Evolutionary conservation across 2,797 vertebrate genomes (phyloP).

Genomic region (Masticophis lateralis): DNA sequence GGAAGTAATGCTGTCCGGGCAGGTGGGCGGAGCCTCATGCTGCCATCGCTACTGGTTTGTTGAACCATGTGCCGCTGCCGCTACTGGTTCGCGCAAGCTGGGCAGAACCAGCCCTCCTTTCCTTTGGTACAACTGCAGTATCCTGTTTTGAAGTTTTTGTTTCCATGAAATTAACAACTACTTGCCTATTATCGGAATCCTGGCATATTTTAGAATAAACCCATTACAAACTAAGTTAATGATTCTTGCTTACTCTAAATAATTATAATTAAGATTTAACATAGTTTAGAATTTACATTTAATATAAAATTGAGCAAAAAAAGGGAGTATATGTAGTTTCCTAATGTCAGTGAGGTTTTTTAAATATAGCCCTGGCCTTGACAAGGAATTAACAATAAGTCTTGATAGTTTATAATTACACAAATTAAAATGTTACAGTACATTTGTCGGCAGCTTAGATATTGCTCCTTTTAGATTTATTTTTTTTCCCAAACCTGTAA

Average conservation of each 20-base stretch:
- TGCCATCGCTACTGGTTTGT: no score
- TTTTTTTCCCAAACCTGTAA: background rate
- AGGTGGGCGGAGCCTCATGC: no score
- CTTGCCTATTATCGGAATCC: background rate
- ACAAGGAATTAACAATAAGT: background rate
- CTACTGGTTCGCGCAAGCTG: no score
- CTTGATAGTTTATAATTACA: background rate
- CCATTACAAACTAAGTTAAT: background rate
- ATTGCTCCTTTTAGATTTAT: background rate
- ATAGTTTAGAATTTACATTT: background rate
- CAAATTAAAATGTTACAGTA: background rate
- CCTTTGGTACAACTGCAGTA: background rate
- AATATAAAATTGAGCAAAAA: background rate
- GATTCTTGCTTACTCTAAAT: background rate
- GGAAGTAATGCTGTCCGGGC: no score
- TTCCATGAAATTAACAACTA: background rate
- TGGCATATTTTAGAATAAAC: background rate
- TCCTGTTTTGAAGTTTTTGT: background rate
- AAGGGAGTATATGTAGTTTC: background rate
- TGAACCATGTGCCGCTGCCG: no score
- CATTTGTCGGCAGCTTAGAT: background rate
- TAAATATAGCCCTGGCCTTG: background rate
- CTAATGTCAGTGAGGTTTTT: background rate
- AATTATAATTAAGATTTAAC: background rate
- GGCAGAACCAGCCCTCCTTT: background rate